Evolutionary conservation across 2,797 vertebrate species (phyloP), one percentile per base, ranked within the genome.

Genomic region (Silurus lanzhouensis): DNA sequence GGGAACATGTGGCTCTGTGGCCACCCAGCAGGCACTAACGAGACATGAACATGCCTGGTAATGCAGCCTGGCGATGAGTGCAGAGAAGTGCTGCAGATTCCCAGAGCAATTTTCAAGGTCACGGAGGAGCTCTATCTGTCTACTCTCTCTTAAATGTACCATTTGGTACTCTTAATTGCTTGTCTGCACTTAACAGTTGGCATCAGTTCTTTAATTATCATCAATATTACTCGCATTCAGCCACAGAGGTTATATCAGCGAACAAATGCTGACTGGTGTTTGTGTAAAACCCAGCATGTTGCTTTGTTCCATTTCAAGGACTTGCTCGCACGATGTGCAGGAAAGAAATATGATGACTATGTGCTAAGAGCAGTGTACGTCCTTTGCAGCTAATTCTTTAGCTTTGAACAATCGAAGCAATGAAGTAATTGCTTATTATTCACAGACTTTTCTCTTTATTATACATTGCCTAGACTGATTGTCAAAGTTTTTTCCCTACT

Each of bases 21-120:
- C 67, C 79, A 80, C 74, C 79, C 83, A 83, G 87, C 83, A 81
- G 71, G 52, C 15, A 20, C 80, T 85, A 84, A 89, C 84, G 60
- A 74, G 85, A 87, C 81, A 81, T 52, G 57, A 85, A 76, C 75
- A 76, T 61, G 70, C 81, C 78, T 83, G 55, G 81, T 82, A 84
- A 85, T 81, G 83, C 52, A 67, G 77, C 68, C 44, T 27, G 66
- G 55, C 19, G 44, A 81, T 48, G 58, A 75, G 79, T 57, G 78
- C 84, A 72, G 79, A 75, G 61, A 75, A 46, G 48, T 14, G 48
- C n/a, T 46, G 68, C 8, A 76, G 68, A 79, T 17, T 87, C 87
- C 88, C 84, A 78, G 68, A 89, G 87, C 83, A 85, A 84, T 87
- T 88, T 88, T 68, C 77, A 84, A 87, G 83, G 83, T 86, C 87